phyloP scores from a whole-genome alignment of 2,113 vertebrate genomes.

The Furnarius figulus region DNA sequence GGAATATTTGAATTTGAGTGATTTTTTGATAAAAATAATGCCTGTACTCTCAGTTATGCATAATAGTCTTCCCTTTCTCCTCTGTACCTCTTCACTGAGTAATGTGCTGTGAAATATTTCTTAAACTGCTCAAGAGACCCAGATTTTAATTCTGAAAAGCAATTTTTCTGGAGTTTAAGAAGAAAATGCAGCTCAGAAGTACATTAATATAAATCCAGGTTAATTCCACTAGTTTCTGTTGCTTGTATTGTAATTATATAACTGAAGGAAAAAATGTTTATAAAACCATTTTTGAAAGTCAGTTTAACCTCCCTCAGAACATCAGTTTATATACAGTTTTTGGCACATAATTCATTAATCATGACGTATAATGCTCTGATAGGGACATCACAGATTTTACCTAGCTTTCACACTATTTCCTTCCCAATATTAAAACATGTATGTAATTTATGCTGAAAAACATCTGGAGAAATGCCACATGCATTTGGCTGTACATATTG shows the following conservation, averaged over 20 bases:
- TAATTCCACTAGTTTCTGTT: neutral
- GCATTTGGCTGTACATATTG: neutral
- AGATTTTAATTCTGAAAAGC: neutral
- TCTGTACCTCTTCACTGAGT: neutral
- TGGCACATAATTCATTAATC: neutral
- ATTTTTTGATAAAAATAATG: neutral
- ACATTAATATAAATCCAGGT: neutral
- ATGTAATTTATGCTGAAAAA: neutral
- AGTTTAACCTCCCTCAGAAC: neutral
- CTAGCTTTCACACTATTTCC: neutral
- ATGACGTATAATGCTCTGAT: neutral
- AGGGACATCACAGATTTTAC: neutral
- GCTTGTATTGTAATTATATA: neutral
- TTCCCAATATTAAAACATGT: rapidly evolving
- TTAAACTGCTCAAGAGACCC: neutral
- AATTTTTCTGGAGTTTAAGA: neutral
- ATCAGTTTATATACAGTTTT: neutral
- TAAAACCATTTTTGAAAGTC: neutral
- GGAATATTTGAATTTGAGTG: neutral
- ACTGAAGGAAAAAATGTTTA: neutral
- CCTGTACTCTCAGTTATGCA: neutral
- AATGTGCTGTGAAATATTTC: neutral
- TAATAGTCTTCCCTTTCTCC: neutral
- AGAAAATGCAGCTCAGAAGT: neutral
- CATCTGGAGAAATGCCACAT: neutral